Base-by-base conservation (phyloP, 2,888 invertebrate genomes). In the Acanthoscelides obtectus region DNA sequence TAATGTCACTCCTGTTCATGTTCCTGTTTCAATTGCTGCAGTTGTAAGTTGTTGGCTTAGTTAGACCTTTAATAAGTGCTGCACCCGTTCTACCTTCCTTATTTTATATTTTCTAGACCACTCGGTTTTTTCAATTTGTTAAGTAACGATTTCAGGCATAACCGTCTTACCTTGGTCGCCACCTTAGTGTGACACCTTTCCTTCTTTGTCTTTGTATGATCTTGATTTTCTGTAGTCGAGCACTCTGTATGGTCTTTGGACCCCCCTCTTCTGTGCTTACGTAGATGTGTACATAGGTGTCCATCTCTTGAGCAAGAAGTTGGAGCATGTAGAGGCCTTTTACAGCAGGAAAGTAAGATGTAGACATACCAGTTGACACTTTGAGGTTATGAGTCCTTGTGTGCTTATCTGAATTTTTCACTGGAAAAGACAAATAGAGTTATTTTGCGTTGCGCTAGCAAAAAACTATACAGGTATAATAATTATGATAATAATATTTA, bases 231-330 rank as follows among this genome's bases (percentile, higher is more conserved):
- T 79, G 79, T 64, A 76, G 72, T 64, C 77, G 74, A 20, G 75
- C 69, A 22, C 77, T 77, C 65, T 75, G 78, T 12, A 84, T 76
- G 2, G 82, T 80, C 76, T 83, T 83, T 0, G 84, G 84, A 0
- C 84, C 83, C n/a, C 82, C 83, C 19, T 77, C 75, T 76, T 84
- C 84, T n/a, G 83, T 82, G 71, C 84, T 85, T 6, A 84, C 80
- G 76, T 85, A 86, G 8, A 86, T 77, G 69, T 84, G 82, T n/a
- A 83, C 79, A 70, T 78, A 80, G 6, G 82, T 82, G 65, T 81
- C 79, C 0, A 71, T 71, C 6, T 82, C 81, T 27, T 75, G 66
- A 5, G 82, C 75, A 25, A 69, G 75, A 27, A 83, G 64, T 8
- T 77, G 74, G 19, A 83, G 67, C 12, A 67, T 69, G 71, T 79